Evolutionary conservation across 2,797 vertebrate genomes (phyloP), one percentile per base, ranked within the genome.

Genomic region (Pogoniulus pusillus): DNA sequence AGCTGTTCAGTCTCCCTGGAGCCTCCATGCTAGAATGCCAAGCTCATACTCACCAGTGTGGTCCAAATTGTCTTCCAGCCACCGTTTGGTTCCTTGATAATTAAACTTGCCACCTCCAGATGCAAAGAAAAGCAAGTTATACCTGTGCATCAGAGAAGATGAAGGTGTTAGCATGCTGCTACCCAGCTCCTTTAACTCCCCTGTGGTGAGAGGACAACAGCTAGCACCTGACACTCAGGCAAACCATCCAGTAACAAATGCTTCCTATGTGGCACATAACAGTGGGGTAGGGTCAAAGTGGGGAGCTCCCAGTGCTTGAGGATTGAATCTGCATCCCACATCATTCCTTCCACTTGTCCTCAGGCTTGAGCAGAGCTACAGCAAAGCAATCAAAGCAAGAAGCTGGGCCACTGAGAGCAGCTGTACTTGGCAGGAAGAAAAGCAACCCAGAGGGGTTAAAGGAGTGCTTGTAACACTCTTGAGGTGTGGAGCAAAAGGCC

Each of bases 101-200:
- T 99, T 99, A 93, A 99, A 99, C 94, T 99, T 99, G 30, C 99
- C 99, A n/a, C 99, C 99, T 83, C 99, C 99, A 5, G 99, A 99
- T 2, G 99, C 98, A 85, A 99, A 99, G 97, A 99, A 99, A 76
- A 99, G 97, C 91, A 99, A 97, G 91, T 99, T 99, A 95, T 99
- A 99, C 96, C 99, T 99, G 91, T 71, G 79, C 58, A 96, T 26
- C 76, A 41, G 71, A 87, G 75, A 47, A 17, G 7, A 20, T n/a
- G 37, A 20, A 80, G 70, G 20, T 4, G 7, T 95, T 18, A 94
- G 30, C 22, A 39, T 4, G 4, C 20, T 45, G 73, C 34, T 54
- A 32, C 32, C 34, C n/a, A 83, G 80, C 29, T 66, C 41, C 69
- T 30, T 55, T 35, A 26, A 23, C 54, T 59, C 43, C 39, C 37